Conservation (phyloP, 1,140 invertebrate species). For the Oryzaephilus surinamensis region DNA sequence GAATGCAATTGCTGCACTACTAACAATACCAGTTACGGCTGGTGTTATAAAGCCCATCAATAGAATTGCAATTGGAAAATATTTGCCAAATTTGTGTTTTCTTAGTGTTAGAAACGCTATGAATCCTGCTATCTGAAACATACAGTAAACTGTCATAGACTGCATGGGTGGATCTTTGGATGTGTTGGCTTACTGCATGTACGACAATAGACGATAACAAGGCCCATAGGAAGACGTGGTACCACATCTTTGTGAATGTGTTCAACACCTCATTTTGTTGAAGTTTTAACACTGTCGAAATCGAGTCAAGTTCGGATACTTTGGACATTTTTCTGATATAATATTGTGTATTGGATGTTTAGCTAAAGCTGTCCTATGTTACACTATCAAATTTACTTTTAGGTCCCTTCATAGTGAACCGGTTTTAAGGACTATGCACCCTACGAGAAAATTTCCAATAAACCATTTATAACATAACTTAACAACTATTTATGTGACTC, state of each 20-base stretch:
- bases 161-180: neutral
- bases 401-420: constrained; percentile 19
- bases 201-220: constrained; percentile 87
- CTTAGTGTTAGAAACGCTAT: constrained; percentile 82
- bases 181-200: constrained; percentile 47
- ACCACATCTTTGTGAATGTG: constrained; percentile 86
- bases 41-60: constrained; percentile 81
- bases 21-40: constrained; percentile 75
- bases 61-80: constrained; percentile 78
- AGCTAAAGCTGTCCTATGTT: too few species aligned
- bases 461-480: neutral
- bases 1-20: constrained; percentile 87
- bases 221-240: constrained; percentile 88
- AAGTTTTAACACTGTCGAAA: constrained; percentile 50
- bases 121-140: constrained; percentile 59
- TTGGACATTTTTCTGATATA: constrained; percentile 15
- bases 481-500: too few species aligned
- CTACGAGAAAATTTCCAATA: neutral
- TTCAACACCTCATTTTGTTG: constrained; percentile 47
- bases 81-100: constrained; percentile 88
- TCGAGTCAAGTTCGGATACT: constrained; percentile 48
- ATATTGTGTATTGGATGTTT: constrained; percentile 7
- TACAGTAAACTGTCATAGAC: constrained; percentile 5
- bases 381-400: constrained; percentile 17
- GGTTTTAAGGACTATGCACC: too few species aligned